A percentile compares a stretch with the other conserved stretches of the same genome.
Conservation (phyloP, 2,113 vertebrate species). For the Sclerurus mexicanus region DNA sequence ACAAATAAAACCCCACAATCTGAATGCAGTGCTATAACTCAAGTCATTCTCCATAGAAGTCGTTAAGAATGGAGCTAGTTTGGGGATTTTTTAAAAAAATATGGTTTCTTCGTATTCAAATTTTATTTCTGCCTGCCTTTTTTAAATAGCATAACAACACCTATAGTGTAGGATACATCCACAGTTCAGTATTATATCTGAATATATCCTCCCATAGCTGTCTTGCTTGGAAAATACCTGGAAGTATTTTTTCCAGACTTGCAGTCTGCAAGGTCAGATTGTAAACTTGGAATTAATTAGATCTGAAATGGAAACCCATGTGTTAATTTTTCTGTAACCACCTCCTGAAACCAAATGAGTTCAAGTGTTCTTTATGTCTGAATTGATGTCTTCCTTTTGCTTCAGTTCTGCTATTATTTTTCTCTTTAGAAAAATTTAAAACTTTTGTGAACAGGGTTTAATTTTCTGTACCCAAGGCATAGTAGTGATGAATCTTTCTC, state of each 20-base stretch:
- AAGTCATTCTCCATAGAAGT: neutral
- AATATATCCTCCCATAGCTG: neutral
- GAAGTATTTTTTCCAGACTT: neutral
- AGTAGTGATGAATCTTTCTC: neutral
- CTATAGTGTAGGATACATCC: neutral
- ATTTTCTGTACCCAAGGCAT: neutral
- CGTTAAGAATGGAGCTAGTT: neutral
- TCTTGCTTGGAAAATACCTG: neutral
- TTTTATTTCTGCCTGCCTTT: neutral
- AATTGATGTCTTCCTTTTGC: neutral
- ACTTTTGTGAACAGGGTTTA: neutral
- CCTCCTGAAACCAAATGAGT: neutral
- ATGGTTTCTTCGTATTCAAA: neutral
- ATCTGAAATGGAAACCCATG: neutral
- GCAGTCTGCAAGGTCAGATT: neutral
- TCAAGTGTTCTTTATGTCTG: neutral
- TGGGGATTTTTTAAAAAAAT: neutral
- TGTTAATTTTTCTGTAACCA: neutral
- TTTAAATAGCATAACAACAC: neutral
- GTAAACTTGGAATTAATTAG: neutral
- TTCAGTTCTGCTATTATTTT: neutral
- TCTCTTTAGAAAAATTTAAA: neutral
- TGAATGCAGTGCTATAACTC: neutral
- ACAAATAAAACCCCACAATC: neutral
- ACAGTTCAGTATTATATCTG: neutral